phyloP scores from a whole-genome alignment of 2,113 vertebrate species.

The Mastomys natalensis region DNA sequence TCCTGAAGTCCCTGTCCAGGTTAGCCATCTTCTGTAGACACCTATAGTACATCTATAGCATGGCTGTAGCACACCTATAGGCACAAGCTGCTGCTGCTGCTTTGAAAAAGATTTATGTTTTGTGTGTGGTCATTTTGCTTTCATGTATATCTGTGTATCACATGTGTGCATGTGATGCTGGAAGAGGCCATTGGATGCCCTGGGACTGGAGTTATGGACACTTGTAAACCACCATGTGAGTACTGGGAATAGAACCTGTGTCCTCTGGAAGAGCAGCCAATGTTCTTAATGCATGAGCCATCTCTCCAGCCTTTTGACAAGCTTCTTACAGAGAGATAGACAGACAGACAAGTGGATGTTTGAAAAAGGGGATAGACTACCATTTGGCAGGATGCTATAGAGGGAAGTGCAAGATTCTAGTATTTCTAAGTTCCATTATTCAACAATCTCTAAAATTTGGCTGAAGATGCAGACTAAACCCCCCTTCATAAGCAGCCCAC shows the following conservation, averaged over 20 bases:
- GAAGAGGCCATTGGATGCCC: neutral
- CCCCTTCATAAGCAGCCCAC: neutral
- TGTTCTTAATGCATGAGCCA: neutral
- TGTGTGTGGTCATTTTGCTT: neutral
- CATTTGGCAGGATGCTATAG: neutral
- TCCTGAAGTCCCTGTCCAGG: neutral
- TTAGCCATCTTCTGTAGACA: neutral
- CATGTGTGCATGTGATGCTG: neutral
- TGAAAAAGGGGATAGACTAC: constrained; percentile 2
- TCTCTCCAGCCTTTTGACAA: neutral
- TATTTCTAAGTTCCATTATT: neutral
- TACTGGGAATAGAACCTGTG: neutral
- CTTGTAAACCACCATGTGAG: neutral
- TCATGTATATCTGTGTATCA: neutral
- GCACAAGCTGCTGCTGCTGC: neutral
- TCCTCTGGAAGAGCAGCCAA: neutral
- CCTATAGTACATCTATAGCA: neutral
- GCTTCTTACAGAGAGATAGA: neutral
- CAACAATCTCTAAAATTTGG: neutral
- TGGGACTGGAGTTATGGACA: neutral
- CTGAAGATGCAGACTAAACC: neutral
- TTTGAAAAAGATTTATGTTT: neutral
- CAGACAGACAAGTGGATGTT: neutral
- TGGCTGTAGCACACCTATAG: neutral
- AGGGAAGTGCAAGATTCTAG: neutral